Base-by-base conservation (phyloP, 2,888 invertebrate species). In the Brachypterus glaber region DNA sequence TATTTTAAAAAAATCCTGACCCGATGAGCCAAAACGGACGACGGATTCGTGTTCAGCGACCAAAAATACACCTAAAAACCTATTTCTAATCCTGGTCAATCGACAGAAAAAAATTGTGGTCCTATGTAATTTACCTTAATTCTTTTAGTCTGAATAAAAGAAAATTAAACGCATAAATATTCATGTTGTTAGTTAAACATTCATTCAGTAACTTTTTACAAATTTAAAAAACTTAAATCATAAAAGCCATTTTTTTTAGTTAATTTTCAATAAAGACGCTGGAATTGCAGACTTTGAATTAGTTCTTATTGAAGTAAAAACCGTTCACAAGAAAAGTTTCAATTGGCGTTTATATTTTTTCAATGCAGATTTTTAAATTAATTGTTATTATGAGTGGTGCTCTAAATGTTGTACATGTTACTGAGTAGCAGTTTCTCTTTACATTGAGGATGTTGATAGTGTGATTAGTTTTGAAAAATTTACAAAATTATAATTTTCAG, bases 331-430 rank as follows among this genome's bases (percentile, higher is more conserved):
- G 55, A 12, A 40, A 55, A 52, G 45, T 48, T 49, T 50, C 55
- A 56, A 58, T 57, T 59, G 55, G 53, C 58, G 57, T 50, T 57
- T 58, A 58, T 49, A 54, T 59, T 59, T 59, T 58, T 56, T 55
- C 52, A 48, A 49, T 50, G 47, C 32, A 34, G 30, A 38, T 39
- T 51, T 53, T 54, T 51, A 50, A 49, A 51, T 53, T 55, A 55
- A 55, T 55, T 57, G 53, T 49, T 15, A 30, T 14, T 31, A 16
- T n/a, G 45, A 45, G 42, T 5, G 42, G 33, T 18, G 24, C 39
- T 30, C 24, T 39, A 46, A 46, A 37, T 21, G 40, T 39, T 37
- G 18, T n/a, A n/a, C n/a, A n/a, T n/a, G n/a, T n/a, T n/a, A n/a
- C n/a, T n/a, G n/a, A n/a, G n/a, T n/a, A n/a, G n/a, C n/a, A n/a